These are phyloP conservation scores for Scolopax mira DNA, from an alignment of 2,113 vertebrate genomes.

Conservation along the genomic window DNA sequence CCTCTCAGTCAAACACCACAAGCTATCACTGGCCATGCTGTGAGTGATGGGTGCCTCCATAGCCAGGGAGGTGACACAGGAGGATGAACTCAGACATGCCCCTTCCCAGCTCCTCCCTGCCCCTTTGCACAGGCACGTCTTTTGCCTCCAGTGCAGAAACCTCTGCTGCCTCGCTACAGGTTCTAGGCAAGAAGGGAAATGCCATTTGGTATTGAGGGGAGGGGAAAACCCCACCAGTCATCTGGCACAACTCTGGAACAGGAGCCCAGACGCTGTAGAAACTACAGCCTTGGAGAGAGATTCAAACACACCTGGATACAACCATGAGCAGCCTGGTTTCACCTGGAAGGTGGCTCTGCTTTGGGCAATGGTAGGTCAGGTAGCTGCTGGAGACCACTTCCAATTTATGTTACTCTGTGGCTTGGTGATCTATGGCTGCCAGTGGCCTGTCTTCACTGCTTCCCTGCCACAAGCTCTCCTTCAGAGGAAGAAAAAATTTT, in stretches of 20 bases:
- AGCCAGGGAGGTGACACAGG: neutral
- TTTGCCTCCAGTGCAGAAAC: neutral
- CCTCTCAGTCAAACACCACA: neutral
- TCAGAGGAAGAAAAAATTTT: neutral
- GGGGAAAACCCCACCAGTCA: neutral
- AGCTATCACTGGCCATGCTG: fast-evolving
- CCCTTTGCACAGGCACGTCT: neutral
- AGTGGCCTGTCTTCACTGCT: neutral
- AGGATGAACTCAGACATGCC: fast-evolving
- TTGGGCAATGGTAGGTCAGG: neutral
- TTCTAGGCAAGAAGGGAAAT: neutral
- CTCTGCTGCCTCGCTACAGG: neutral
- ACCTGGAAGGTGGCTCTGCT: neutral
- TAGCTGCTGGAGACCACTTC: neutral
- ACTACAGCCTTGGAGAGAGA: neutral
- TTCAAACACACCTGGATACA: neutral
- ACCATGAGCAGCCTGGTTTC: neutral
- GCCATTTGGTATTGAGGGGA: fast-evolving
- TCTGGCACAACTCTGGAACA: neutral
- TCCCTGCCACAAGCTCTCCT: neutral
- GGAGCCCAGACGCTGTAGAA: neutral
- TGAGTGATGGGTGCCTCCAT: neutral
- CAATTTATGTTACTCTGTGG: fast-evolving
- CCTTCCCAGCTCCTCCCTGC: neutral
- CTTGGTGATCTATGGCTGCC: neutral